Conservation (phyloP, 1,140 invertebrate genomes). For the Cyclargus thomasi region DNA sequence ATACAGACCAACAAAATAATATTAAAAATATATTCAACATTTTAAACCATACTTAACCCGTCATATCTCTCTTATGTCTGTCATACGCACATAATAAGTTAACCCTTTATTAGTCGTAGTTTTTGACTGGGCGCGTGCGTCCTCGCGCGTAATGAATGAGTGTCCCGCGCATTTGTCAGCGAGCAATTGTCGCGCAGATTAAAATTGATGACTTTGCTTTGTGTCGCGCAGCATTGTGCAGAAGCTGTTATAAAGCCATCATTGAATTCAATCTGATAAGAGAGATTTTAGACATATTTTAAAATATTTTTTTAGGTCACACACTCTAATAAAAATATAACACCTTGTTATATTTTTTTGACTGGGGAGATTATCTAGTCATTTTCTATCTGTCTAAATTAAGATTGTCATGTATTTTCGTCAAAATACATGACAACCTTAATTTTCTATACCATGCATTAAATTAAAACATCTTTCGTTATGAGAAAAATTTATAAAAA, state of each 20-base stretch:
- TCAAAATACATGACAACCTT: too few species aligned
- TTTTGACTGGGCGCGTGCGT: conserved; percentile 57
- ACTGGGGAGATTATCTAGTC: too few species aligned
- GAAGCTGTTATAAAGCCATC: conserved; percentile 42
- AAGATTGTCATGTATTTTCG: too few species aligned
- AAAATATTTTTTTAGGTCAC: conserved; percentile 10
- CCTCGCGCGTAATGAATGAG: conserved; percentile 68
- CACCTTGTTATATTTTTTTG: too few species aligned
- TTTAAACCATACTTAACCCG: background rate
- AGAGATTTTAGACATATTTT: conserved; percentile 13
- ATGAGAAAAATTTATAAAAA: too few species aligned
- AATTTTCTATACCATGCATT: too few species aligned
- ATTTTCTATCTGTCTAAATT: too few species aligned
- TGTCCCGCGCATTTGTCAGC: conserved; percentile 71
- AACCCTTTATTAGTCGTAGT: conserved; percentile 67
- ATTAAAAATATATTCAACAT: background rate
- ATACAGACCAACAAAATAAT: background rate
- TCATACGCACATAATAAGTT: conserved; percentile 56
- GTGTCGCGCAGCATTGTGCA: conserved; percentile 54
- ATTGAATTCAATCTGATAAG: conserved; percentile 26
- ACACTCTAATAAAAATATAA: too few species aligned
- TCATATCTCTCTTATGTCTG: conserved; percentile 43
- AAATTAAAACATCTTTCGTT: too few species aligned
- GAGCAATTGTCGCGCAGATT: conserved; percentile 71
- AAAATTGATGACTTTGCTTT: conserved; percentile 73